Evolutionary conservation across 2,113 vertebrate species (phyloP), one percentile per base, ranked within the genome.

Genomic region (Centropus bengalensis): DNA sequence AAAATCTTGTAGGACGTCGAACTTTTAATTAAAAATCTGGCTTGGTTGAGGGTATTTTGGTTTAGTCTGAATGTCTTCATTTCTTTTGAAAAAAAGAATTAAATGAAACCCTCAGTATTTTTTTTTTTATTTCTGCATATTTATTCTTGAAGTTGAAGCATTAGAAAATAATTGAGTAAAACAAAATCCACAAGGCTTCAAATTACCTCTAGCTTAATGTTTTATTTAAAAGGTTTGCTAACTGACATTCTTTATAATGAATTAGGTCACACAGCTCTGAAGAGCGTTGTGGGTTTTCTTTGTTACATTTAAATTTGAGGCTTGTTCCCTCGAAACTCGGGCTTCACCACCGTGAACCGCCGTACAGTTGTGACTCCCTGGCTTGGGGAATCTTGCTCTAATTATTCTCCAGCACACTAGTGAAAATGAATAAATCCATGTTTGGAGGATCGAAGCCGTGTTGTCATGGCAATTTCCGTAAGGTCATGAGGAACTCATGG

Each of bases 81-180:
- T 93, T 82, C 94, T 94, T 94, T 83, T 75, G 82, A 58, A 71
- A 63, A 63, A 36, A 86, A 78, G 66, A 91, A 96, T 95, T 71
- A 96, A 93, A 88, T 78, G 95, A 90, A 95, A 86, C 80, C 88
- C 86, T 82, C 59, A 52, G 73, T 81, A 32, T 70, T 79, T 67
- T 71, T 44, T 78, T 54, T 80, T 68, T 76, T 10, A 78, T 94
- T 96, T 80, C 73, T 88, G 90, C 94, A 69, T 97, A 96, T 97
- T 97, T 97, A 96, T 96, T 96, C 95, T 96, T 86, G 85, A 91
- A 94, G 89, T 93, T 6, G 95, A 91, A 91, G 95, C 94, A 86
- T 94, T 96, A 90, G 94, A 97, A 96, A 97, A 97, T 97, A 97
- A 97, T 97, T 94, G 96, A 97, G 95, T 96, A 96, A 96, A 96